These are phyloP conservation scores for Drosophila emarginata DNA, from an alignment of 2,888 invertebrate genomes.

Conservation along the genomic window DNA sequence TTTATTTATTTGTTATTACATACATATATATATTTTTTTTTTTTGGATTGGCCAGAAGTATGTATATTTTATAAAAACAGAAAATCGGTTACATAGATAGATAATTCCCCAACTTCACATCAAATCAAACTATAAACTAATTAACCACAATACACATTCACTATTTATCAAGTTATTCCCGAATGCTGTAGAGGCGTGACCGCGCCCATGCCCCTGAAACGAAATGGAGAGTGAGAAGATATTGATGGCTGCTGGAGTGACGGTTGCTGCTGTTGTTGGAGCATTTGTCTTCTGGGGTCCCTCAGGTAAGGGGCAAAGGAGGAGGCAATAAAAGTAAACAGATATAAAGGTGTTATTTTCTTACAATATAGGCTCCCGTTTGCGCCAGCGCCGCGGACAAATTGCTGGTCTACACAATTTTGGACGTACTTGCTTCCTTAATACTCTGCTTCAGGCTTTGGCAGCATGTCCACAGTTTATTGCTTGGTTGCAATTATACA, in stretches of 20 bases:
- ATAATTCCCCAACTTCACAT: background rate
- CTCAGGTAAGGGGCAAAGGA: constrained; percentile 76
- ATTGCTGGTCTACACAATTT: constrained; percentile 94
- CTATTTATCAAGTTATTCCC: background rate
- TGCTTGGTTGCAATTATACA: constrained; percentile 89
- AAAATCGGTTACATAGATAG: background rate
- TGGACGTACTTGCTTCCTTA: constrained; percentile 96
- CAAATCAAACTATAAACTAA: background rate
- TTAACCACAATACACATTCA: background rate
- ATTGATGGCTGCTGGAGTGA: constrained; percentile 90
- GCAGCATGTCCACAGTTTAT: constrained; percentile 93
- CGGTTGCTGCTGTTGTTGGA: constrained; percentile 90
- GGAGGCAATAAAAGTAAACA: no score
- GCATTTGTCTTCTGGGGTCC: constrained; percentile 92
- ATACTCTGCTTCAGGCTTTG: constrained; percentile 94
- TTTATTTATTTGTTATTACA: background rate
- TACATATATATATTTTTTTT: background rate
- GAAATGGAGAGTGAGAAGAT: constrained; percentile 87
- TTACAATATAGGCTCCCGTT: constrained; percentile 81
- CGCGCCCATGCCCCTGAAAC: background rate
- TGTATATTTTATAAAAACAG: constrained; percentile 1
- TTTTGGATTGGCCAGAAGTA: background rate
- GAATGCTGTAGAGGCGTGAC: constrained; percentile 8
- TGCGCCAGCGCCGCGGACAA: constrained; percentile 87
- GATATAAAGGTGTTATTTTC: background rate